Percentiles rank a stretch among this genome's conserved stretches.
Evolutionary conservation across 1,140 invertebrate species (phyloP).

Genomic region (Drosophila equinoxialis): DNA sequence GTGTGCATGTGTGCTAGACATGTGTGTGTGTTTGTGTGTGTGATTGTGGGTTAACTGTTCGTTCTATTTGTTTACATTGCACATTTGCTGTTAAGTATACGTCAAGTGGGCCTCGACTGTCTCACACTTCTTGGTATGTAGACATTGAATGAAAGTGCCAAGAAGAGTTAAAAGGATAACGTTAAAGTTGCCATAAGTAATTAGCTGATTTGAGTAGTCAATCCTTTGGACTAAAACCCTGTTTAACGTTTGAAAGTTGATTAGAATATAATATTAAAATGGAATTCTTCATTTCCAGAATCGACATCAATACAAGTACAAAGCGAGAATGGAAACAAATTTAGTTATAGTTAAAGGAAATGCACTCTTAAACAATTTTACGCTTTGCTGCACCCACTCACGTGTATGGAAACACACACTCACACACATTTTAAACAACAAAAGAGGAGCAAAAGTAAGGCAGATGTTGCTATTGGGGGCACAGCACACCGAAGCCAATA

Average conservation of each 20-base stretch:
- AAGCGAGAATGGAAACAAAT: too few relatives aligned
- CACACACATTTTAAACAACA: background rate
- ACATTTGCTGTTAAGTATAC: conserved; percentile 34
- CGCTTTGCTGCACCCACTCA: background rate
- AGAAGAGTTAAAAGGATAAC: conserved; percentile 1
- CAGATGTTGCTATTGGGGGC: background rate
- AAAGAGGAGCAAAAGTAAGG: background rate
- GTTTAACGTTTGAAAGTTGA: too few relatives aligned
- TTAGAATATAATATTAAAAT: too few relatives aligned
- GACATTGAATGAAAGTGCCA: conserved; percentile 13
- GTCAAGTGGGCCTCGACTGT: conserved; percentile 24
- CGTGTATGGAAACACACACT: background rate
- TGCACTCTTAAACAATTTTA: background rate
- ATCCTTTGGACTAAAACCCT: background rate
- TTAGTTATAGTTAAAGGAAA: background rate
- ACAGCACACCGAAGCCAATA: background rate
- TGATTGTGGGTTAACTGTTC: conserved; percentile 18
- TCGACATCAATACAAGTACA: too few relatives aligned
- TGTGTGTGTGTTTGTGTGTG: background rate
- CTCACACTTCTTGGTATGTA: background rate
- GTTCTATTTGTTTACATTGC: conserved; percentile 30
- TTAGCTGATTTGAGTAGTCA: background rate
- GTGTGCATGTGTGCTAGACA: background rate
- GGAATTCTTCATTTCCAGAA: too few relatives aligned
- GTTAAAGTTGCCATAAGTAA: conserved; percentile 15